Evolutionary conservation across 2,888 invertebrate species (phyloP).

Genomic region (Chalcis sispes): DNA sequence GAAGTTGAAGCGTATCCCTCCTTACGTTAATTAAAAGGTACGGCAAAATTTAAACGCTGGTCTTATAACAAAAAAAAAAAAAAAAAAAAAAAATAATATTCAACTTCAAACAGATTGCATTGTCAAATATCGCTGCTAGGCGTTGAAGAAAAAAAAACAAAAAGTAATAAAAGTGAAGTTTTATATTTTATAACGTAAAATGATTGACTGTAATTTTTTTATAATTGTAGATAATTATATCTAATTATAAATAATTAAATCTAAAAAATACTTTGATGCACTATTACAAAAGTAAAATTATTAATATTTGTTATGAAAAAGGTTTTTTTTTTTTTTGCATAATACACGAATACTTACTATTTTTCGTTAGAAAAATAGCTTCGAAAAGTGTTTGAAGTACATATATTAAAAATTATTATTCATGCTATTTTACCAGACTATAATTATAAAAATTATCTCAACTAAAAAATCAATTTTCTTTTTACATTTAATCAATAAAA

Average conservation of each 20-base stretch:
- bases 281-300: too few species aligned
- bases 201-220: not conserved
- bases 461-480: too few species aligned
- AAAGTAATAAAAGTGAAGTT: not conserved
- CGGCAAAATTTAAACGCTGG: constrained; percentile 13
- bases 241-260: not conserved
- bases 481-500: constrained; percentile 18
- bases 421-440: not conserved
- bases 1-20: constrained; percentile 27
- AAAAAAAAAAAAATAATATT: too few species aligned
- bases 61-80: constrained; percentile 24
- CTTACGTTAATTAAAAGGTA: constrained; percentile 16
- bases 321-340: not conserved
- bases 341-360: constrained; percentile 2
- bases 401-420: not conserved
- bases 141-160: constrained; percentile 2
- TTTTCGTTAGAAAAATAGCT: not conserved
- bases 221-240: constrained; percentile 13
- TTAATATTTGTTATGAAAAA: not conserved
- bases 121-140: constrained; percentile 30
- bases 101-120: constrained; percentile 48
- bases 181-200: constrained; percentile 11
- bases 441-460: constrained; percentile 1
- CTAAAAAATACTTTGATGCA: not conserved
- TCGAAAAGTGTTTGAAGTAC: constrained; percentile 11